Conservation (phyloP, 2,888 invertebrate genomes). For the Pharmacophagus antenor region DNA sequence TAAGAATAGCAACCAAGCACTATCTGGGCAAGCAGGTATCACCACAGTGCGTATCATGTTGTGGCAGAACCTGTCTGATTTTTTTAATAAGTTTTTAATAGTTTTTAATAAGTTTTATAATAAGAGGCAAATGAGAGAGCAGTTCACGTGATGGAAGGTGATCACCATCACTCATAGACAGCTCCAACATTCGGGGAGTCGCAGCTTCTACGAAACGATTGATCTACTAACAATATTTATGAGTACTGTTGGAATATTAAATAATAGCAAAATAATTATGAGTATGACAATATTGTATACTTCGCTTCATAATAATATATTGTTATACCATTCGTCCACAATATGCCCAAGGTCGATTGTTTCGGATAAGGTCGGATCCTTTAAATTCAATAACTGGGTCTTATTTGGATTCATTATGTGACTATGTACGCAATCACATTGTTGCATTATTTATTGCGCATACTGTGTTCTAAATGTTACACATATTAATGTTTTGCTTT, state of each 20-base stretch:
- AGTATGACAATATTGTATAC: neutral
- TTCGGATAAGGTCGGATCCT: constrained; percentile 19
- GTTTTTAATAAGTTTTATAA: too few relatives aligned
- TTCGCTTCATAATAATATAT: constrained; percentile 1
- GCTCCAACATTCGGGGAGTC: too few relatives aligned
- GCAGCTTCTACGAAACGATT: too few relatives aligned
- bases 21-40: too few relatives aligned
- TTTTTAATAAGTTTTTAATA: too few relatives aligned
- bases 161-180: too few relatives aligned
- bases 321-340: neutral
- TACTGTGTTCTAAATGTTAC: neutral
- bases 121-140: too few relatives aligned
- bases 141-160: too few relatives aligned
- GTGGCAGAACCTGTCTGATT: too few relatives aligned
- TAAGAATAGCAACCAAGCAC: too few relatives aligned
- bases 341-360: constrained; percentile 12
- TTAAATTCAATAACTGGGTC: constrained; percentile 16
- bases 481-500: neutral
- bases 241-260: neutral
- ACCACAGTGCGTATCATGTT: too few relatives aligned
- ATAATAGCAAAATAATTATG: neutral
- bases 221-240: too few relatives aligned
- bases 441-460: neutral
- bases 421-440: constrained; percentile 2
- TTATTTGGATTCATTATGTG: constrained; percentile 15